Conservation (phyloP, 2,797 vertebrate genomes). For the Channallabes apus region DNA sequence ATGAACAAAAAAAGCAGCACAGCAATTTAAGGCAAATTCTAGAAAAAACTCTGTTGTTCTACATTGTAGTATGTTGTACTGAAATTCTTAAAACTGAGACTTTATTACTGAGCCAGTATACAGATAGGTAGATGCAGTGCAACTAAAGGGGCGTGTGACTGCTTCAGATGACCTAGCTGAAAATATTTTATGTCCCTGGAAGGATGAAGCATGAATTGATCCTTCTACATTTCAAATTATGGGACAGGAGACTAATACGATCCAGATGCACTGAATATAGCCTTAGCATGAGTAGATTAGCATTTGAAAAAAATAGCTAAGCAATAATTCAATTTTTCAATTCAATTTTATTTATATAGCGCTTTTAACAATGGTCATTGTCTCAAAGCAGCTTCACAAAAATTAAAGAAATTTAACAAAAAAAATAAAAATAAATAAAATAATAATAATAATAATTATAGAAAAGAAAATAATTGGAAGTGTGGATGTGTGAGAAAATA, state of each 20-base stretch:
- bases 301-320: neutral
- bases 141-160: neutral
- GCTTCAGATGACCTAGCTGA: neutral
- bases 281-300: neutral
- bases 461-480: no score
- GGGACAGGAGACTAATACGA: neutral
- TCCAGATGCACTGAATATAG: neutral
- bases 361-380: no score
- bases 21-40: no score
- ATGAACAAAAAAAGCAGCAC: neutral
- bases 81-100: neutral
- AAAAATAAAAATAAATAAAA: no score
- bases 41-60: neutral
- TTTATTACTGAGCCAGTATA: neutral
- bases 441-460: no score
- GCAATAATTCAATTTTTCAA: no score
- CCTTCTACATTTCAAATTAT: neutral
- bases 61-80: neutral
- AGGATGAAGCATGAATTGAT: neutral
- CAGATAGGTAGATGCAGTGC: neutral
- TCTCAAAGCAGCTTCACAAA: no score
- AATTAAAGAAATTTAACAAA: no score
- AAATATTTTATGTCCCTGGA: neutral
- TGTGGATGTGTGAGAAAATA: no score
- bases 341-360: no score